phyloP scores from a whole-genome alignment of 2,888 invertebrate species.

The Nephrotoma appendiculata region DNA sequence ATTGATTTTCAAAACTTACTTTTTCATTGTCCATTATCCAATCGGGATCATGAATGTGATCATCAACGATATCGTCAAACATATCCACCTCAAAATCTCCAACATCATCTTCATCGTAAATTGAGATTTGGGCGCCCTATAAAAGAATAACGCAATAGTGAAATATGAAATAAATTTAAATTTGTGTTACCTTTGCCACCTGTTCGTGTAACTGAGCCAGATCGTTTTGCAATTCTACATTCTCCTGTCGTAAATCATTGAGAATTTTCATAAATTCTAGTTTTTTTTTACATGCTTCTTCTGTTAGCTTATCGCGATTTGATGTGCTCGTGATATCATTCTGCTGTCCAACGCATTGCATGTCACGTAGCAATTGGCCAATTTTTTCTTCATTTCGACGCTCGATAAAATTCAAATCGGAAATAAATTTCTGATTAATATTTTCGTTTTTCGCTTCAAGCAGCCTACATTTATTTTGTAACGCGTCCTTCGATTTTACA shows the following conservation, averaged over 20 bases:
- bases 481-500: neutral
- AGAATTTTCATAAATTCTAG: neutral
- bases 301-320: neutral
- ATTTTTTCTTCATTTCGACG: neutral
- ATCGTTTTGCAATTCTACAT: neutral
- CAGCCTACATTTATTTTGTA: neutral
- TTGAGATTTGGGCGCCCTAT: constrained; percentile 33
- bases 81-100: neutral
- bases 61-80: neutral
- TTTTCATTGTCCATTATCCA: neutral
- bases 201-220: neutral
- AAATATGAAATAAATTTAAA: neutral
- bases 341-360: neutral
- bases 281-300: neutral
- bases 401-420: neutral
- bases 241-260: neutral
- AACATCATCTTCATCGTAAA: constrained; percentile 9
- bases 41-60: neutral
- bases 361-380: neutral
- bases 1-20: neutral
- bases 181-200: neutral
- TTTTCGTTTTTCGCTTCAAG: neutral
- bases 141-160: constrained; percentile 37
- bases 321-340: neutral
- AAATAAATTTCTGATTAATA: neutral